Base-by-base conservation (phyloP, 1,140 invertebrate species). In the Chironomus tepperi region DNA sequence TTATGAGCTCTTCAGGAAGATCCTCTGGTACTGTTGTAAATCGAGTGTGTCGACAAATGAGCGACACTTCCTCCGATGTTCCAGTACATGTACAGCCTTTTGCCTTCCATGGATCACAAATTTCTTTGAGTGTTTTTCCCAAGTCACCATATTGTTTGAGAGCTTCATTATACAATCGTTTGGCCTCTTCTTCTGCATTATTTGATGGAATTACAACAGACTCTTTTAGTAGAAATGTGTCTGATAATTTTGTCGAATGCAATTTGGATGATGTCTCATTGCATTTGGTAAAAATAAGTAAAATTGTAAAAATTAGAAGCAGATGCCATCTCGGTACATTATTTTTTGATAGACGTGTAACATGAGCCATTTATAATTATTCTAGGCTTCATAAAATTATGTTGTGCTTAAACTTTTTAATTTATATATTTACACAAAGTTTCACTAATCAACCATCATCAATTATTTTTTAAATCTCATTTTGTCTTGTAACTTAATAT, bases 31-130 rank as follows among this genome's bases (percentile, higher is more conserved):
- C 77, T 0, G 79, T 79, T 64, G 79, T 75, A 65, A 82, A 79
- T 16, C 79, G 80, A 21, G 80, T 79, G 72, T 79, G 77, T 12
- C 80, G 79, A 34, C 81, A 82, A 73, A 77, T 80, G 16, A 82
- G 74, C 42, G 79, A 78, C 16, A 82, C 75, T 57, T 76, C 78
- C 67, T 79, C 77, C 73, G 80, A 73, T n/a, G 76, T 76, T 73
- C 81, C 81, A 12, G 74, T 79, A 75, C 81, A 82, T 42, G 80
- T 79, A 74, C 81, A 82, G 73, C 81, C 16, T 78, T 80, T 80
- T 43, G 77, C 78, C 74, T 76, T 75, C 81, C 81, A 82, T 64
- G 76, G 57, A 34, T 81, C 81, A 73, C 81, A 82, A 6, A 82
- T 75, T 24, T 74, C 73, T 74, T 80, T 79, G 73, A 80, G 21